Conservation (phyloP, 2,797 vertebrate genomes). For the Artibeus lituratus region DNA sequence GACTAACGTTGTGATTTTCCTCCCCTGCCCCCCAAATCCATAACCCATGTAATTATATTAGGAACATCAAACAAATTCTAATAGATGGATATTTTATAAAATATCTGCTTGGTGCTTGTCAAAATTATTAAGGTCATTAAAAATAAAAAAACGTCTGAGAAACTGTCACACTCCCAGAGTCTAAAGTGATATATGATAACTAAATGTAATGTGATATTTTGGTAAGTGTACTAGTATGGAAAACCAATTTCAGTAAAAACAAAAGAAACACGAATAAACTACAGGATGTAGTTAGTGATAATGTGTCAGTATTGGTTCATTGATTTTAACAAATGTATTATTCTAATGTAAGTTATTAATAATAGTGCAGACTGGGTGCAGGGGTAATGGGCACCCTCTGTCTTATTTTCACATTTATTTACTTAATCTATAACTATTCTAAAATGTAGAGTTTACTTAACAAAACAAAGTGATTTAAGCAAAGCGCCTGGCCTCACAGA, state of each 20-base stretch:
- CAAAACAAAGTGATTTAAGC: not conserved
- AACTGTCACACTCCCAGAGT: not conserved
- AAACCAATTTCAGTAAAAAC: not conserved
- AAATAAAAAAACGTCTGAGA: not conserved
- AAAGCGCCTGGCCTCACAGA: not conserved
- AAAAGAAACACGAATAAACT: not conserved
- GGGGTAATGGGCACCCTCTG: not conserved
- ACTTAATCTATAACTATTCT: conserved; percentile 8
- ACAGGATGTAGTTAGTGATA: not conserved
- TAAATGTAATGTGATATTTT: not conserved
- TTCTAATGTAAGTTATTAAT: not conserved
- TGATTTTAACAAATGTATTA: not conserved
- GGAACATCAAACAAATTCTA: not conserved
- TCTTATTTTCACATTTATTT: not conserved
- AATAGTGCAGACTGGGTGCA: not conserved
- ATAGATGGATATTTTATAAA: not conserved
- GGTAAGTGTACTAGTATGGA: not conserved
- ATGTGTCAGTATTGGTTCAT: not conserved
- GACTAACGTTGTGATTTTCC: not conserved
- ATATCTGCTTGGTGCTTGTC: not conserved
- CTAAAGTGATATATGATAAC: not conserved
- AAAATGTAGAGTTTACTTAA: not conserved
- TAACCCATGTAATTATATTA: not conserved
- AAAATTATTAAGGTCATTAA: not conserved
- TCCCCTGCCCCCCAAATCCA: not conserved